Conservation (phyloP, 1,140 invertebrate genomes). For the Himalopsyche phryganea region DNA sequence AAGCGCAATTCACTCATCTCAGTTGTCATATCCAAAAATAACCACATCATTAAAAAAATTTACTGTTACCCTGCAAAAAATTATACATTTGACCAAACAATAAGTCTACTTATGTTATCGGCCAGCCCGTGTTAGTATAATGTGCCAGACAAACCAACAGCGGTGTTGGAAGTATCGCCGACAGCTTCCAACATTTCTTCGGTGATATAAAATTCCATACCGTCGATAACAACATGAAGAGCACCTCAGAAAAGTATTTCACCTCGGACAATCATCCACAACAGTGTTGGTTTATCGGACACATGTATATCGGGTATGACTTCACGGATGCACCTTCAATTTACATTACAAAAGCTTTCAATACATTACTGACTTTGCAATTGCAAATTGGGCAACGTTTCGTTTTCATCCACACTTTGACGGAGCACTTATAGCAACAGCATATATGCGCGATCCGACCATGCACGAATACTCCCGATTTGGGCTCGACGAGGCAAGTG, state of each 20-base stretch:
- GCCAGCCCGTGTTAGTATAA: no score
- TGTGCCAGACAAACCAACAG: no score
- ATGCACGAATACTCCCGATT: conserved; percentile 64
- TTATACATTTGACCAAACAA: no score
- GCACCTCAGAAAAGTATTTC: conserved; percentile 4
- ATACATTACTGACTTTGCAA: conserved; percentile 60
- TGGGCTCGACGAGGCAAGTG: conserved; percentile 56
- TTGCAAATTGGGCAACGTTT: conserved; percentile 66
- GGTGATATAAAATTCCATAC: conserved; percentile 7
- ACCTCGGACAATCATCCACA: not conserved
- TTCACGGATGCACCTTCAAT: not conserved
- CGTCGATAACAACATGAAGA: conserved; percentile 33
- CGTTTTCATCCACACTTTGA: conserved; percentile 58
- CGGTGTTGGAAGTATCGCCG: no score
- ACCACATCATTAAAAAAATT: no score
- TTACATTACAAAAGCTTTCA: conserved; percentile 55
- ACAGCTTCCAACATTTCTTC: no score
- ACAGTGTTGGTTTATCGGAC: not conserved
- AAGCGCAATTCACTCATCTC: no score
- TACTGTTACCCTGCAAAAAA: no score
- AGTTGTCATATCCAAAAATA: no score
- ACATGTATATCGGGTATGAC: not conserved
- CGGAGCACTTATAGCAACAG: conserved; percentile 66
- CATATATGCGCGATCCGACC: conserved; percentile 61
- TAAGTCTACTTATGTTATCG: no score